Conservation (phyloP, 2,797 vertebrate species). For the Enteromius paludinosus region DNA sequence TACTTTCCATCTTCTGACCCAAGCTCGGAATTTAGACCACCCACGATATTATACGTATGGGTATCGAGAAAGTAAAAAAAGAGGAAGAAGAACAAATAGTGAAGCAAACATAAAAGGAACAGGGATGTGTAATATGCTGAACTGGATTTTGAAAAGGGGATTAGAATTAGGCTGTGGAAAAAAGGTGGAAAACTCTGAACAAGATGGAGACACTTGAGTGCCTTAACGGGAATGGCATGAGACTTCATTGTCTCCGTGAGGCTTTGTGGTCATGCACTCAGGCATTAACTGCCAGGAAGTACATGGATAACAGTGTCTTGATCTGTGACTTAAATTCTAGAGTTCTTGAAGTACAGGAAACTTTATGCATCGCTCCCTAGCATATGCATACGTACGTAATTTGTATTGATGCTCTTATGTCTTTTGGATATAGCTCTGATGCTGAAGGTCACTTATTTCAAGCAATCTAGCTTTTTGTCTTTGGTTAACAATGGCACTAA, state of each 20-base stretch:
- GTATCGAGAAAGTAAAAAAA: neutral
- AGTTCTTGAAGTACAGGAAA: slow-evolving; percentile 31
- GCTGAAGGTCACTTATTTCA: slow-evolving; percentile 47
- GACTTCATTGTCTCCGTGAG: slow-evolving; percentile 70
- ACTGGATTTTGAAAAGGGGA: slow-evolving; percentile 61
- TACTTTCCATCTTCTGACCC: neutral
- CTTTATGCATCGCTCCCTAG: neutral
- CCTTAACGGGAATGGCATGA: slow-evolving; percentile 70
- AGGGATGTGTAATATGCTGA: slow-evolving; percentile 16
- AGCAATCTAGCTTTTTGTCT: slow-evolving; percentile 40
- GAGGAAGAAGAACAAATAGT: neutral
- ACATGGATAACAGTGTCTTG: slow-evolving; percentile 46
- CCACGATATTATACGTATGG: neutral
- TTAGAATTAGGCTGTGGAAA: slow-evolving; percentile 24
- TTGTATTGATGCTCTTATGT: slow-evolving; percentile 16
- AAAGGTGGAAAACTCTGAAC: slow-evolving; percentile 17
- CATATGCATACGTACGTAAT: slow-evolving; percentile 21
- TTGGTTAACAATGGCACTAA: neutral
- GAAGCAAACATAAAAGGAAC: neutral
- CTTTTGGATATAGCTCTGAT: slow-evolving; percentile 38
- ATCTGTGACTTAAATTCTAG: slow-evolving; percentile 61
- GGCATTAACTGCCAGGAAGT: slow-evolving; percentile 69
- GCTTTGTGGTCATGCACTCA: slow-evolving; percentile 75
- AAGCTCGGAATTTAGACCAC: slow-evolving; percentile 26
- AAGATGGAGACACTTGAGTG: slow-evolving; percentile 53